Base-by-base conservation (phyloP, 37 sponge, comb jelly and placozoan genomes). In the Theonella swinhoei region DNA sequence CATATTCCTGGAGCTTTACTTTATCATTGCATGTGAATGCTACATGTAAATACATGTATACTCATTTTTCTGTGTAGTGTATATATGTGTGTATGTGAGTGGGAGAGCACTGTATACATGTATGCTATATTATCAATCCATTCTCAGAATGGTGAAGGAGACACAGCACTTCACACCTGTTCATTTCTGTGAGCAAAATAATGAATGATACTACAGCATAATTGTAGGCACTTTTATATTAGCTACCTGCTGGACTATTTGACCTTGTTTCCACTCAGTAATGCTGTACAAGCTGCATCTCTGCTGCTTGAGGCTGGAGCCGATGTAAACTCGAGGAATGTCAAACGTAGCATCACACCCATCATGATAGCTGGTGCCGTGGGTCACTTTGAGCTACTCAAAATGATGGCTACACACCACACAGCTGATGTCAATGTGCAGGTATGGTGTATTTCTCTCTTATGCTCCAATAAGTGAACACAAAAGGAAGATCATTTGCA, bases 271-370 rank as follows among this genome's bases (percentile, higher is more conserved):
- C 14, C 14, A 22, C 20, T 36, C 26, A 78, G 77, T 33, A 82
- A 86, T 40, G 66, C 76, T 29, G 77, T 82, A 0, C 88, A 89
- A 24, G 39, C 60, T 17, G 88, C 86, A 24, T 33, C 65, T 26
- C 30, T 93, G 61, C 72, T 93, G 68, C 33, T 85, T 3, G 64
- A 60, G 24, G 65, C 68, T 66, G 88, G 85, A 24, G 89, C 80
- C 7, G 75, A 93, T 54, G 69, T 86, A 11, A 89, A 89, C 64
- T 72, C 74, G 25, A 80, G 61, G 33, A 89, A 93, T 70, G 64
- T 41, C 47, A 78, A 74, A 24, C 81, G 82, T 0, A 68, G 25
- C 42, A 14, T 47, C 54, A 81, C 83, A 32, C 71, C 88, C 17
- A 68, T 88, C 64, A 42, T 81, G 40, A 78, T 88, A 14, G 80